Evolutionary conservation across 2,113 vertebrate genomes (phyloP), one percentile per base, ranked within the genome.

Genomic region (Rhinoptilus africanus): DNA sequence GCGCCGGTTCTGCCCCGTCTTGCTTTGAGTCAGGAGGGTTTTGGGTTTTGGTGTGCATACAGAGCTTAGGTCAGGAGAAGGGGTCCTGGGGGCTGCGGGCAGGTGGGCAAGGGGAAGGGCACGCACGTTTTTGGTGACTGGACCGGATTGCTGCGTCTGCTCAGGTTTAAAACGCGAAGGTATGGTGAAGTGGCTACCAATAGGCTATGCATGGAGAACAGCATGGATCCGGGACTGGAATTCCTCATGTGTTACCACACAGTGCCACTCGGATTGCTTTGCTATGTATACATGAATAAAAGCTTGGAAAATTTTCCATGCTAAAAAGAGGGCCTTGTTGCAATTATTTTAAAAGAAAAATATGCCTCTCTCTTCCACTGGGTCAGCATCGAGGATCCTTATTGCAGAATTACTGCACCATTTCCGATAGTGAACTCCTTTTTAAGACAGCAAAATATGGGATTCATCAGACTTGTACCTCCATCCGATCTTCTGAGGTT

Each of bases 41-140:
- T 83, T 5, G 17, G 17, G 0, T 68, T 60, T 85, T 0, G 0
- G 21, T 66, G 81, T 37, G 62, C 17, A 2, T 26, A 4, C 0
- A 10, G 45, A 39, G 62, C 32, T n/a, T 54, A 71, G 66, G 57
- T 85, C 68, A 69, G 67, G 41, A 64, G 56, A 45, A 60, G 18
- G 37, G 54, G 23, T 45, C 75, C 35, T 51, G 34, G 20, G 32
- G 22, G 11, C 19, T 78, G 0, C 0, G 1, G 45, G 47, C 43
- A 23, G 56, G 11, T 0, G 4, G 75, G 35, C 9, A 9, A 41
- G 26, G 37, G 47, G 63, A 63, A 50, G 56, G 35, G 30, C 16
- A 15, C 2, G 0, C 1, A 0, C 2, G 0, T 32, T 86, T 73
- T 50, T 67, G 64, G 43, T 60, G 59, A 17, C 24, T 18, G 18